Percentiles rank a stretch among this genome's conserved stretches.
Conservation (phyloP, 2,888 invertebrate genomes). For the Crioceris asparagi region DNA sequence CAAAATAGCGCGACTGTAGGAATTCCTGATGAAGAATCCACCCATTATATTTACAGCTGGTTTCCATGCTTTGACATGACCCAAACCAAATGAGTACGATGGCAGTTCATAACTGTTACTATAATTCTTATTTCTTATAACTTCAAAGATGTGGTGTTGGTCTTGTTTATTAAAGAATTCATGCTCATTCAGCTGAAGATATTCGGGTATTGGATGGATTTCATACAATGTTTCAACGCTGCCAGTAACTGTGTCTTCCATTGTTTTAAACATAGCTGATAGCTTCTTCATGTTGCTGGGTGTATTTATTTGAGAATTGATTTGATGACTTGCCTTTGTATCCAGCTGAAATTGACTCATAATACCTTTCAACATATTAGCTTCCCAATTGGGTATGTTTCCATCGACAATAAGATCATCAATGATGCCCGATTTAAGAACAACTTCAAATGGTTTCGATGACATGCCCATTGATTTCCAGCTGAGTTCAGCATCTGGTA, state of each 20-base stretch:
- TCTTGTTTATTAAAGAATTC: conserved; percentile 34
- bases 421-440: conserved; percentile 50
- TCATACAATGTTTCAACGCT: conserved; percentile 60
- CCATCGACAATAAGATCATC: conserved; percentile 46
- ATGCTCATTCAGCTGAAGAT: conserved; percentile 40
- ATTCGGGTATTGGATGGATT: conserved; percentile 48
- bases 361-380: conserved; percentile 60
- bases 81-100: conserved; percentile 53
- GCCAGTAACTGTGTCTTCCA: conserved; percentile 63
- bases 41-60: conserved; percentile 32
- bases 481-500: conserved; percentile 39
- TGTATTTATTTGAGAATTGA: conserved; percentile 43
- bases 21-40: conserved; percentile 41
- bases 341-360: conserved; percentile 60
- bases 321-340: conserved; percentile 38
- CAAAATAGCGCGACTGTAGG: conserved; percentile 47
- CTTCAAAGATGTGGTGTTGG: conserved; percentile 44
- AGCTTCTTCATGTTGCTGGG: conserved; percentile 21
- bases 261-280: conserved; percentile 52
- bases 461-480: conserved; percentile 41
- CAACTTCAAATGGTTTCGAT: conserved; percentile 51
- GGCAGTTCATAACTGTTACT: conserved; percentile 49
- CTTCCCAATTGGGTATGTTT: conserved; percentile 47
- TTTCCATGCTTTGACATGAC: conserved; percentile 29
- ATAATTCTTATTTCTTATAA: conserved; percentile 59